Percentiles rank a stretch among this genome's conserved stretches.
Evolutionary conservation across 2,113 vertebrate species (phyloP).

Genomic region (Tyrannus savana): DNA sequence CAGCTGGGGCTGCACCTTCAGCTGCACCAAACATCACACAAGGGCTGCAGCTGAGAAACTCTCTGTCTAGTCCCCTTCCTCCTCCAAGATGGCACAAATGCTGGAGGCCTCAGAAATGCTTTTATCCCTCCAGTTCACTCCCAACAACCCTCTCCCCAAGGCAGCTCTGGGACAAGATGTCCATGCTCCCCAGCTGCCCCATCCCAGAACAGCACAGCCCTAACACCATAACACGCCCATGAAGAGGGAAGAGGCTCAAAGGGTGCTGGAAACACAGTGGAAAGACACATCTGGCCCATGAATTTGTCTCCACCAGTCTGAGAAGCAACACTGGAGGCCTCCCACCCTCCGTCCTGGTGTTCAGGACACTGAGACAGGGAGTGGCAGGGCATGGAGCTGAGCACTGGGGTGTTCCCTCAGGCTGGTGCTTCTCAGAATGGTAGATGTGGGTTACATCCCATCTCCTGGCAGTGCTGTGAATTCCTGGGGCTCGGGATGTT

Average conservation of each 20-base stretch:
- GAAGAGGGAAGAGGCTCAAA: neutral
- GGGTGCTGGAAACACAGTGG: neutral
- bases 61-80: neutral
- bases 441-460: neutral
- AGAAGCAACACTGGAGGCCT: neutral
- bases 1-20: neutral
- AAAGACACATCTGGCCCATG: neutral
- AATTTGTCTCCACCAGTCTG: fast-evolving
- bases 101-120: neutral
- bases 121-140: neutral
- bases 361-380: neutral
- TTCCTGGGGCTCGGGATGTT: fast-evolving
- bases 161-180: neutral
- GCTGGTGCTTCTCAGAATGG: neutral
- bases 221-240: fast-evolving
- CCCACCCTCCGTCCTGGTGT: neutral
- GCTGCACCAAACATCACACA: neutral
- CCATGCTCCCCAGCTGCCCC: fast-evolving
- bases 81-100: neutral
- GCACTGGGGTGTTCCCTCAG: neutral
- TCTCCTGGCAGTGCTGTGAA: neutral
- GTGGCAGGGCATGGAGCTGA: neutral
- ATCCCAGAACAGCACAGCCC: neutral
- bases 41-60: neutral
- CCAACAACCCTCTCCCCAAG: neutral